phyloP scores from a whole-genome alignment of 2,113 vertebrate species.

The Baryphthengus martii region DNA sequence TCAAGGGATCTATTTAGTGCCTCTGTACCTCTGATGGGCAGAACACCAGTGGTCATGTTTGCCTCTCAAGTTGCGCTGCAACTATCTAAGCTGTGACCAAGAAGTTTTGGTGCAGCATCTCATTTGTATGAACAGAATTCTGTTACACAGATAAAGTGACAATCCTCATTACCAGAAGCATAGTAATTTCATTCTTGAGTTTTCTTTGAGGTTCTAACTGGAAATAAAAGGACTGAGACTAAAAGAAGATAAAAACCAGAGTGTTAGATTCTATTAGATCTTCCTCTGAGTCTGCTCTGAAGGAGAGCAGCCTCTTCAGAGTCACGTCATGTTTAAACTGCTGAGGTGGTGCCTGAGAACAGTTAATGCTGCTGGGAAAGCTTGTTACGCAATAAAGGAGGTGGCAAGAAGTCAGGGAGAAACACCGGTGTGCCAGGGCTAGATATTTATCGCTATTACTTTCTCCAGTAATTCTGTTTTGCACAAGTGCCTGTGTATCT shows the following conservation, averaged over 20 bases:
- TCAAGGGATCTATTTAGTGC: background rate
- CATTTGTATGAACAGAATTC: background rate
- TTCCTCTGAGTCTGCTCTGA: background rate
- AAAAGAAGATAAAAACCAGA: background rate
- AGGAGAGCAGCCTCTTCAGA: background rate
- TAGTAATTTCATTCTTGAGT: slow-evolving; percentile 16
- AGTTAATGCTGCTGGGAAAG: background rate
- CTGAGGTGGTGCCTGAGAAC: background rate
- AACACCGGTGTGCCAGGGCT: rapidly evolving
- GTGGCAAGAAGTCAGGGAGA: background rate
- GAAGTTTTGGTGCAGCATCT: background rate
- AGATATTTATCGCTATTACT: background rate
- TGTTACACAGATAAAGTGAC: background rate
- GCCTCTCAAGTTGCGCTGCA: slow-evolving; percentile 4
- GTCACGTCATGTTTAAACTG: background rate
- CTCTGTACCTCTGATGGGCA: background rate
- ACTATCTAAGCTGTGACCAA: background rate
- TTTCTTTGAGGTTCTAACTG: slow-evolving; percentile 8
- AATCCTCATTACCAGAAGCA: slow-evolving; percentile 3
- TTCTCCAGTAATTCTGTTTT: background rate
- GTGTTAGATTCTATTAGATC: background rate
- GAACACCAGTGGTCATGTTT: background rate
- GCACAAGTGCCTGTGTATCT: background rate
- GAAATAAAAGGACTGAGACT: slow-evolving; percentile 20
- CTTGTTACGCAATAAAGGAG: background rate